A percentile compares a stretch with the other conserved stretches of the same genome.
phyloP scores from a whole-genome alignment of 2,797 vertebrate species.

The Chloroceryle inda region DNA sequence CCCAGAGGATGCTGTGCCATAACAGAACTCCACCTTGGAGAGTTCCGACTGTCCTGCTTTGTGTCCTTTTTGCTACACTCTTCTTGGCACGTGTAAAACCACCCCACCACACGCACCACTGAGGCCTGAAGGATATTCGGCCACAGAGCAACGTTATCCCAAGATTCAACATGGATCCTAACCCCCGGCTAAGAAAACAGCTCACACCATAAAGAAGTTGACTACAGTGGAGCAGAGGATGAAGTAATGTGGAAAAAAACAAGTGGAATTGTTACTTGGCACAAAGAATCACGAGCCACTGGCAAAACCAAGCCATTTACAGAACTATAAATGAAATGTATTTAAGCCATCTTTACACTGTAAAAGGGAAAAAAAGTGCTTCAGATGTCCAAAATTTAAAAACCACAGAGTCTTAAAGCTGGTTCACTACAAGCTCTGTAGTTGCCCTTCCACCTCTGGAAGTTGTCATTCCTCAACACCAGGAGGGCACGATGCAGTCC shows the following conservation, averaged over 20 bases:
- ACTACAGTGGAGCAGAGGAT: neutral
- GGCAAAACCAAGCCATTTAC: neutral
- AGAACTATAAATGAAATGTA: neutral
- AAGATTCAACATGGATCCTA: neutral
- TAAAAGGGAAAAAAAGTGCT: neutral
- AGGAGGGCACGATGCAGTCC: neutral
- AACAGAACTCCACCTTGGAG: neutral
- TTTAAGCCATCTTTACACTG: neutral
- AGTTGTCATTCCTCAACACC: neutral
- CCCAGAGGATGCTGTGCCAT: neutral
- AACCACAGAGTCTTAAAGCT: neutral
- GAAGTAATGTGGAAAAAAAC: neutral
- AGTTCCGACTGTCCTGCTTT: neutral
- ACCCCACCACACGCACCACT: neutral
- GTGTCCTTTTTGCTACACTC: neutral
- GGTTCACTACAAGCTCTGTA: neutral
- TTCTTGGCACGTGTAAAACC: neutral
- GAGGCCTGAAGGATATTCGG: neutral
- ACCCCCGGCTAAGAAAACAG: neutral
- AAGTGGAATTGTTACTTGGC: constrained; percentile 3
- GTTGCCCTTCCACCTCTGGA: neutral
- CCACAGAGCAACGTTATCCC: neutral
- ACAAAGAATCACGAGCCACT: neutral
- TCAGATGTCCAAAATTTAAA: neutral
- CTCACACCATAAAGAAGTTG: neutral